Evolutionary conservation across 2,888 invertebrate species (phyloP).

Genomic region (Tethea ocularis): DNA sequence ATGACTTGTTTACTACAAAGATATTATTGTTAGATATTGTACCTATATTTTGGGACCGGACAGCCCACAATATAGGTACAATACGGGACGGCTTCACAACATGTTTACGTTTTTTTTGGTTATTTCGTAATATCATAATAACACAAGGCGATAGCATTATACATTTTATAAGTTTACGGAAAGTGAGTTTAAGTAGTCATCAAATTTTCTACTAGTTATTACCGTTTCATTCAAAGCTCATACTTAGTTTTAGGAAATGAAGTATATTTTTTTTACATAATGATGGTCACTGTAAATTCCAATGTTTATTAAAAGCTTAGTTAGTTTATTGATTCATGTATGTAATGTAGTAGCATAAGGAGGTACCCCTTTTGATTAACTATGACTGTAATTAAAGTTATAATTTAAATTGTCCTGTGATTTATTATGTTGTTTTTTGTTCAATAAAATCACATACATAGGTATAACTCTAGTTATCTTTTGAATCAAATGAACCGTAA

Average conservation of each 20-base stretch:
- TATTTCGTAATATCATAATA: neutral
- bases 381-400: too few species aligned
- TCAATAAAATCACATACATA: too few species aligned
- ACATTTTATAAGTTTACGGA: neutral
- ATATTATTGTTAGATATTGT: conserved; percentile 4
- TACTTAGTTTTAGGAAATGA: neutral
- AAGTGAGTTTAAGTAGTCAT: neutral
- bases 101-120: neutral
- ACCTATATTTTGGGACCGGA: neutral
- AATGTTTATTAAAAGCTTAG: too few species aligned
- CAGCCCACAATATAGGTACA: too few species aligned
- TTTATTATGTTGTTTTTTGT: neutral
- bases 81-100: neutral
- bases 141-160: neutral
- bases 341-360: too few species aligned
- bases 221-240: neutral
- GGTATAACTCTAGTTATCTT: neutral
- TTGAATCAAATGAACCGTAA: neutral
- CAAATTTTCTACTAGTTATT: neutral
- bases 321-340: too few species aligned
- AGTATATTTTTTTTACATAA: neutral
- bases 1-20: neutral
- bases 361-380: too few species aligned
- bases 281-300: too few species aligned
- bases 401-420: too few species aligned